Base-by-base conservation (phyloP, 1,140 invertebrate genomes). In the Wasmannia auropunctata region DNA sequence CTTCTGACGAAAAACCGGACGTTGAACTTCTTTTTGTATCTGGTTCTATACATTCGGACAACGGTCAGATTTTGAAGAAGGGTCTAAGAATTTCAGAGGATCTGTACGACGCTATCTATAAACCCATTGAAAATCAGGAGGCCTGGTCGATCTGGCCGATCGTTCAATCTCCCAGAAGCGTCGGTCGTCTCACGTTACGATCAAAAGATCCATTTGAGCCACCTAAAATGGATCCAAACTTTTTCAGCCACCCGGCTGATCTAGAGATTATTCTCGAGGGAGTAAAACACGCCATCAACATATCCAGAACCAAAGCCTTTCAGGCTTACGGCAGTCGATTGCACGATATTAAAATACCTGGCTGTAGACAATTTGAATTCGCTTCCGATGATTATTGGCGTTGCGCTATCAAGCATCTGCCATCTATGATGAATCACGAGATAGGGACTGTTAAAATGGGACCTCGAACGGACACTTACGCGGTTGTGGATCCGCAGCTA, bases 371-470 rank as follows among this genome's bases (percentile, higher is more conserved):
- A 0, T 94, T 94, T 54, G 86, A 92, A 3, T 97, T 96, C 87
- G 96, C 93, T 3, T 95, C 95, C 6, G 97, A 97, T 70, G 94
- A 95, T 2, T 98, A 98, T 88, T 98, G 97, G 97, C 95, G 96
- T 49, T 98, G 98, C 91, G 96, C 96, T n/a, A 94, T 97, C 1
- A 95, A 95, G 74, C 95, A 97, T 63, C 88, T 97, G 10, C 96
- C 96, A 0, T 92, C 95, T 0, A 96, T 96, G 56, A 95, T 97
- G 86, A 97, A 98, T 90, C 97, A 98, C 91, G 97, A 97, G 85
- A 95, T 96, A 7, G 95, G 96, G 0, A 97, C 97, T 0, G 96
- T 96, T 34, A 97, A 97, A 93, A 98, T 98, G 98, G 98, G 98
- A 0, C 96, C 97, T 0, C 28, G 86, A 0, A 92, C 88, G 0